Conservation (phyloP, 2,113 vertebrate genomes). For the Tinamus guttatus region DNA sequence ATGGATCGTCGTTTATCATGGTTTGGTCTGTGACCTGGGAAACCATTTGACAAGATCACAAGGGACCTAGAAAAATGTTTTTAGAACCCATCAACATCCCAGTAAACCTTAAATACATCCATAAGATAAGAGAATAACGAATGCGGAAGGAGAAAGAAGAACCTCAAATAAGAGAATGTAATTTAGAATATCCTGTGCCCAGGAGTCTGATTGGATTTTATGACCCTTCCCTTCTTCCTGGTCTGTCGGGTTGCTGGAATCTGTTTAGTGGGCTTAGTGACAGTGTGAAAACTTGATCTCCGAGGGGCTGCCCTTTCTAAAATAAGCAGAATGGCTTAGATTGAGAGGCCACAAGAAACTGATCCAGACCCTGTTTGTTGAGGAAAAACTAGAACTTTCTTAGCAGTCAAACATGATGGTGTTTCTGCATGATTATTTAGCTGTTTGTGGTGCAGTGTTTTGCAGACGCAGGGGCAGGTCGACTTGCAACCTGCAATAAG, state of each 20-base stretch:
- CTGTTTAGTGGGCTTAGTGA: not conserved
- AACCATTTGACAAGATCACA: fast-evolving
- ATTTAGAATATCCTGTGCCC: fast-evolving
- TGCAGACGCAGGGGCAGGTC: fast-evolving
- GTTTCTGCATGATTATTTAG: not conserved
- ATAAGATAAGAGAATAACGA: not conserved
- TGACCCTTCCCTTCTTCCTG: not conserved
- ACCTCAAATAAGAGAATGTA: fast-evolving
- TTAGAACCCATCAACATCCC: fast-evolving
- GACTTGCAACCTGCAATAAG: not conserved
- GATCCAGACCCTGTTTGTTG: not conserved
- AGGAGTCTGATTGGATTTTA: not conserved
- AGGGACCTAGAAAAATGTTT: not conserved
- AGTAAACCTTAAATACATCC: not conserved
- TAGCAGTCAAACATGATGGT: fast-evolving
- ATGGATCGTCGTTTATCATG: not conserved
- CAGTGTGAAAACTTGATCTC: slow-evolving; percentile 4
- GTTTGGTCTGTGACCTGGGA: not conserved
- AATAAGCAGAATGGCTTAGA: slow-evolving; percentile 1
- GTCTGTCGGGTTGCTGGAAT: not conserved
- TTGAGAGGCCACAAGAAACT: not conserved
- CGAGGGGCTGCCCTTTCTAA: slow-evolving; percentile 27
- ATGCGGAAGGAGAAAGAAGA: not conserved
- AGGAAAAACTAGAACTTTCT: not conserved
- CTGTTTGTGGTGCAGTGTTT: not conserved